A percentile compares a stretch with the other conserved stretches of the same genome.
Conservation (phyloP, 1,140 invertebrate species). For the Drosophila parvula region DNA sequence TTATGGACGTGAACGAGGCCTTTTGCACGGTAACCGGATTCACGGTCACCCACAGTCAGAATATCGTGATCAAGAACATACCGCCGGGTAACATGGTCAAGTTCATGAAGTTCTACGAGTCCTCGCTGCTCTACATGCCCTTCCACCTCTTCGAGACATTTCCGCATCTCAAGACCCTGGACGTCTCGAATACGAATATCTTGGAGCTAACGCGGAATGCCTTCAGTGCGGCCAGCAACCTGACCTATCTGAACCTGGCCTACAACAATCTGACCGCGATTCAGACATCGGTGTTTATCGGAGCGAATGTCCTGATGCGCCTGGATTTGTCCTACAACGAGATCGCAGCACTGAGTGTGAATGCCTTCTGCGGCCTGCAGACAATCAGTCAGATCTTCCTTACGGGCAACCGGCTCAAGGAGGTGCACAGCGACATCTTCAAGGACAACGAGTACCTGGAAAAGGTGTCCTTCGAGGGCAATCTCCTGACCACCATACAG, state of each 20-base stretch:
- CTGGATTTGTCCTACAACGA: conserved; percentile 75
- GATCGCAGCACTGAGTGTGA: conserved; percentile 63
- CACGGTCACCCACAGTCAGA: conserved; percentile 76
- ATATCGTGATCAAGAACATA: conserved; percentile 69
- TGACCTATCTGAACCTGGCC: conserved; percentile 71
- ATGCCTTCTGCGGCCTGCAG: conserved; percentile 71
- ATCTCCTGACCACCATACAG: conserved; percentile 62
- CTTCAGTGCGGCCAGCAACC: conserved; percentile 69
- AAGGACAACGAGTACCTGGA: conserved; percentile 75
- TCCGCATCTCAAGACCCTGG: conserved; percentile 66
- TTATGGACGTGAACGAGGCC: conserved; percentile 61
- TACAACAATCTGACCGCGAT: conserved; percentile 77
- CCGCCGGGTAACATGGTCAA: conserved; percentile 68
- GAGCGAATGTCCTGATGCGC: conserved; percentile 68
- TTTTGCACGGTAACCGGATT: conserved; percentile 80
- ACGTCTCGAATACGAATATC: conserved; percentile 75
- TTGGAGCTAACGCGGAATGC: conserved; percentile 74
- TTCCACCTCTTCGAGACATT: conserved; percentile 78
- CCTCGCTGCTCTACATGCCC: conserved; percentile 74
- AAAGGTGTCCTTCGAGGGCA: conserved; percentile 67
- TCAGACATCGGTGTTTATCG: conserved; percentile 76
- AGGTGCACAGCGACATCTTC: conserved; percentile 71
- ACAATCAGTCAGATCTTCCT: conserved; percentile 67
- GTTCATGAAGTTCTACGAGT: conserved; percentile 83
- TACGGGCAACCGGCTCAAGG: conserved; percentile 60